A percentile compares a stretch with the other conserved stretches of the same genome.
Evolutionary conservation across 2,113 vertebrate genomes (phyloP).

Genomic region (Macaca fascicularis): DNA sequence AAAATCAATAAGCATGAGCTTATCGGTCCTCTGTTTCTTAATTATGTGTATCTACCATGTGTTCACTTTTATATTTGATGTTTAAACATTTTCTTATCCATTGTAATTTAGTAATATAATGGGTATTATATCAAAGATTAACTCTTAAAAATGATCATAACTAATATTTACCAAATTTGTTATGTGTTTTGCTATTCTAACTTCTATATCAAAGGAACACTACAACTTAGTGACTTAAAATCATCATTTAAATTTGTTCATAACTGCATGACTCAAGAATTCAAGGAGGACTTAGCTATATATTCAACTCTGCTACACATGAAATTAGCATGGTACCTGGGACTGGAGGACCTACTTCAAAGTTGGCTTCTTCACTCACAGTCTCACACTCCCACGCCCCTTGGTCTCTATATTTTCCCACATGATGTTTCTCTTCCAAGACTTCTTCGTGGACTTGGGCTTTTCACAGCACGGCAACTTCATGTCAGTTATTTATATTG

Average conservation of each 20-base stretch:
- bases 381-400: not conserved
- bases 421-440: not conserved
- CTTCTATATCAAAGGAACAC: not conserved
- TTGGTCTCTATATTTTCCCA: not conserved
- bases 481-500: not conserved
- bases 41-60: not conserved
- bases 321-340: not conserved
- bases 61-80: not conserved
- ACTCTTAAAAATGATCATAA: not conserved
- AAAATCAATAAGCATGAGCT: too few relatives aligned
- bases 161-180: not conserved
- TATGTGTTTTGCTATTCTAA: not conserved
- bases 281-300: not conserved
- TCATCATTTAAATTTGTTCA: not conserved
- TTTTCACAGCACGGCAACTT: not conserved
- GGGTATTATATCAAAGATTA: not conserved
- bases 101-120: not conserved
- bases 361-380: not conserved
- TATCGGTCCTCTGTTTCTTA: not conserved
- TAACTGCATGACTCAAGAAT: not conserved
- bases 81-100: not conserved
- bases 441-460: not conserved
- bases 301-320: not conserved
- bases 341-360: not conserved
- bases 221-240: not conserved